phyloP scores from a whole-genome alignment of 2,888 invertebrate species.

The Gari tellinella region DNA sequence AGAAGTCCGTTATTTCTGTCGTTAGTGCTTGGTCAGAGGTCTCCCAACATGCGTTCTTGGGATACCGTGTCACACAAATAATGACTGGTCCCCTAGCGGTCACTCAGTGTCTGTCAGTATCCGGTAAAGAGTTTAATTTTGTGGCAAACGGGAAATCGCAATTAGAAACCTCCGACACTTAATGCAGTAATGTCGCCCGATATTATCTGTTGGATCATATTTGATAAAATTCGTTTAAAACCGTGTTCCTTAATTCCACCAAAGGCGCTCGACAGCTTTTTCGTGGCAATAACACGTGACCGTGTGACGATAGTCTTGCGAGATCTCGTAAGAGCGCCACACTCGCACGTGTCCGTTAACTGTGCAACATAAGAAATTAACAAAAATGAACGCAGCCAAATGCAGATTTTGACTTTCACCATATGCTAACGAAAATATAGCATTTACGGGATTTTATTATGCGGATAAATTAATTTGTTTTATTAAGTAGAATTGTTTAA shows the following conservation, averaged over 20 bases:
- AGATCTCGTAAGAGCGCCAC: no score
- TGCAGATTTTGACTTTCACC: constrained; percentile 17
- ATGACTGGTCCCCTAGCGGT: no score
- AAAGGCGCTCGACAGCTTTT: constrained; percentile 31
- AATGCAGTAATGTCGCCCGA: constrained; percentile 4
- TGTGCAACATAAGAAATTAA: constrained; percentile 7
- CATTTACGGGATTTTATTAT: no score
- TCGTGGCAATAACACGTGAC: constrained; percentile 37
- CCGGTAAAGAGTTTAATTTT: constrained; percentile 4
- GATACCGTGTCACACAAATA: no score
- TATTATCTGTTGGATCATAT: constrained; percentile 7
- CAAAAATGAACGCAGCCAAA: neutral
- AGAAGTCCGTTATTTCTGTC: no score
- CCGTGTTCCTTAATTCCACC: constrained; percentile 3
- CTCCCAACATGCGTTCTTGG: no score
- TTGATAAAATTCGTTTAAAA: constrained; percentile 19
- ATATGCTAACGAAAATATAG: constrained; percentile 19
- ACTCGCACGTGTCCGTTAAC: constrained; percentile 18
- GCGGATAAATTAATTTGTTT: no score
- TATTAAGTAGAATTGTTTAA: no score
- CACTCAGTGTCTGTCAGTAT: no score
- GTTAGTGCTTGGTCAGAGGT: no score
- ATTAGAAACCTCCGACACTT: constrained; percentile 4
- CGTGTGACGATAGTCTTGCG: neutral
- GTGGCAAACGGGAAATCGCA: constrained; percentile 18